Conservation (phyloP, 2,888 invertebrate species). For the Tetragonula carbonaria region DNA sequence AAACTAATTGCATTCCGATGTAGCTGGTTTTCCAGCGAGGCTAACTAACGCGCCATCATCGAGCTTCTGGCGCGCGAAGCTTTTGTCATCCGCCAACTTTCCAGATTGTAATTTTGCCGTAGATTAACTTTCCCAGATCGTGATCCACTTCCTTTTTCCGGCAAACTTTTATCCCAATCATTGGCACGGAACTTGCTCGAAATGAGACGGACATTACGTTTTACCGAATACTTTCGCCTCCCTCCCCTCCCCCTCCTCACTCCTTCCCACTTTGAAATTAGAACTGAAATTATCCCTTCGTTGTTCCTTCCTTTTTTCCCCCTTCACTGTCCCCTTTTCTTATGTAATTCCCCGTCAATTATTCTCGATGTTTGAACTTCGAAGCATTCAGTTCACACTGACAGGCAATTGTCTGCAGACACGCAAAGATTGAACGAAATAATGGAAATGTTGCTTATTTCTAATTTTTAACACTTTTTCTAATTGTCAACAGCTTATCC, state of each 20-base stretch:
- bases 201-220: conserved; percentile 47
- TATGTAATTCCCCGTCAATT: conserved; percentile 4
- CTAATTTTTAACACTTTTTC: too few species aligned
- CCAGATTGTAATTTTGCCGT: conserved; percentile 53
- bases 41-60: conserved; percentile 63
- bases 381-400: too few species aligned
- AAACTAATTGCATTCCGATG: conserved; percentile 67
- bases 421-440: too few species aligned
- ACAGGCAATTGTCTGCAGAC: too few species aligned
- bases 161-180: conserved; percentile 47
- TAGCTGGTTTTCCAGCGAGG: conserved; percentile 25
- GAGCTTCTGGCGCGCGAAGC: conserved; percentile 14
- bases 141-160: conserved; percentile 18
- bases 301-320: neutral
- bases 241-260: neutral
- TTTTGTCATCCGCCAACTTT: conserved; percentile 54
- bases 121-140: conserved; percentile 55
- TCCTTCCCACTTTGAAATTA: conserved; percentile 14
- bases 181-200: conserved; percentile 48
- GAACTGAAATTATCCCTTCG: conserved; percentile 21
- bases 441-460: too few species aligned
- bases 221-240: conserved; percentile 30
- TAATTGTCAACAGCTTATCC: too few species aligned
- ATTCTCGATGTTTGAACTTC: neutral
- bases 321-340: neutral